Evolutionary conservation across 64 coral and sea anemone genomes (phyloP).

Genomic region (Montipora sp.): DNA sequence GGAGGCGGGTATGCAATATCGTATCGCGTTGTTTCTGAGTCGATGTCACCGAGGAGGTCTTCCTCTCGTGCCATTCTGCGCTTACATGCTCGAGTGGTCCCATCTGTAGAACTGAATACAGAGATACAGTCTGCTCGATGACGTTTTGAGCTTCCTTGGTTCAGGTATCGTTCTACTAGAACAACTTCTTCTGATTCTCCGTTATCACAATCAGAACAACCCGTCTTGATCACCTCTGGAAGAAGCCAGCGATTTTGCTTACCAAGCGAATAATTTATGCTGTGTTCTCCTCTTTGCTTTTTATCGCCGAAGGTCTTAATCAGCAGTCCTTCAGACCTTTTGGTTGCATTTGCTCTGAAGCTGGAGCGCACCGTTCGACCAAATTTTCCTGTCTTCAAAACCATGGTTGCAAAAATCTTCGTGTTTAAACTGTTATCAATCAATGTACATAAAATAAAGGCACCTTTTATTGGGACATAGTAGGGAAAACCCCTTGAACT

Average conservation of each 20-base stretch:
- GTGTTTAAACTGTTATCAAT: too few relatives aligned
- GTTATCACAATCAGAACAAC: background rate
- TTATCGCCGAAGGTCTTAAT: background rate
- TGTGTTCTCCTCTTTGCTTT: background rate
- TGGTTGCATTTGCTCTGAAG: background rate
- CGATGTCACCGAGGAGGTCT: background rate
- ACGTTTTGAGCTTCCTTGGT: background rate
- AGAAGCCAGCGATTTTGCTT: conserved; percentile 75
- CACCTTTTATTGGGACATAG: background rate
- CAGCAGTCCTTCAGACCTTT: conserved; percentile 43
- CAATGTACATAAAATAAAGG: too few relatives aligned
- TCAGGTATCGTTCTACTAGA: conserved; percentile 33
- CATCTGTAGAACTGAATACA: conserved; percentile 24
- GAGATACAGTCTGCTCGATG: conserved; percentile 33
- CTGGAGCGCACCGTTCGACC: conserved; percentile 71
- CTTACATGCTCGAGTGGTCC: conserved; percentile 22
- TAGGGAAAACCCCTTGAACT: background rate
- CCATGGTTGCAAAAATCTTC: conserved; percentile 27
- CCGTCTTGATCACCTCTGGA: conserved; percentile 56
- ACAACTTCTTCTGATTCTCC: conserved; percentile 9
- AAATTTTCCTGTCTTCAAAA: conserved; percentile 67
- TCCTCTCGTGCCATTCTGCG: conserved; percentile 27
- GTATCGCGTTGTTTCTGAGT: conserved; percentile 9
- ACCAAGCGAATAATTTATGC: conserved; percentile 21
- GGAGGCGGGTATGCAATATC: conserved; percentile 1